These are phyloP conservation scores for Tiliacea aurago DNA, from an alignment of 2,888 invertebrate genomes.

Conservation along the genomic window DNA sequence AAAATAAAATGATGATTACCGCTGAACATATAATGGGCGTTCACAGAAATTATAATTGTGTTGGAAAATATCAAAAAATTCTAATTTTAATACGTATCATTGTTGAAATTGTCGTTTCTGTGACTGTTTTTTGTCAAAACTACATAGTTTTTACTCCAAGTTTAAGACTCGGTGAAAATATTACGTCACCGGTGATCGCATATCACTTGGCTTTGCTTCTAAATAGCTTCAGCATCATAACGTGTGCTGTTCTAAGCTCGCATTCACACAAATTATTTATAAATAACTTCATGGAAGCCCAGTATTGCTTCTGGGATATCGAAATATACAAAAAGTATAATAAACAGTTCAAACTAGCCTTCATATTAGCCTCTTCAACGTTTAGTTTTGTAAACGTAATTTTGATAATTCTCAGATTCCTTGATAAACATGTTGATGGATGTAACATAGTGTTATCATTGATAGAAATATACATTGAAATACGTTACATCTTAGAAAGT, in stretches of 20 bases:
- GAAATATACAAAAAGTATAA: neutral
- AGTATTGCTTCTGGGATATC: slow-evolving; percentile 13
- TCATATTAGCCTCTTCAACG: neutral
- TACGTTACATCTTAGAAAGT: no score
- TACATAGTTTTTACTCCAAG: neutral
- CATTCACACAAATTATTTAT: slow-evolving; percentile 8
- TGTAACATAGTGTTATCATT: neutral
- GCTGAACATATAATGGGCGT: slow-evolving; percentile 29
- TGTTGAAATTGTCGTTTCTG: slow-evolving; percentile 2
- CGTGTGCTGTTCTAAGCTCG: slow-evolving; percentile 24
- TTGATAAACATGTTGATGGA: no score
- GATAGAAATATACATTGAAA: slow-evolving; percentile 17
- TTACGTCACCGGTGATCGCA: accelerated
- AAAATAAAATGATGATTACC: slow-evolving; percentile 7
- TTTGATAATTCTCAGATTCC: neutral
- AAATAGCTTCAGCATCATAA: no score
- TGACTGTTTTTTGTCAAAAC: neutral
- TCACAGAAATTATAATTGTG: slow-evolving; percentile 34
- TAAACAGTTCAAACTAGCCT: slow-evolving; percentile 14
- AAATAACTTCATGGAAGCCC: slow-evolving; percentile 6
- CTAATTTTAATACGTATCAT: slow-evolving; percentile 22
- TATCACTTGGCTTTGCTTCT: slow-evolving; percentile 9
- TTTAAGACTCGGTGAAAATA: no score
- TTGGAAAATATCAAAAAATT: no score
- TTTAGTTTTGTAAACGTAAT: slow-evolving; percentile 1